A percentile compares a stretch with the other conserved stretches of the same genome.
These are phyloP conservation scores for Carposina sasakii DNA, from an alignment of 1,140 invertebrate genomes.

Conservation along the genomic window DNA sequence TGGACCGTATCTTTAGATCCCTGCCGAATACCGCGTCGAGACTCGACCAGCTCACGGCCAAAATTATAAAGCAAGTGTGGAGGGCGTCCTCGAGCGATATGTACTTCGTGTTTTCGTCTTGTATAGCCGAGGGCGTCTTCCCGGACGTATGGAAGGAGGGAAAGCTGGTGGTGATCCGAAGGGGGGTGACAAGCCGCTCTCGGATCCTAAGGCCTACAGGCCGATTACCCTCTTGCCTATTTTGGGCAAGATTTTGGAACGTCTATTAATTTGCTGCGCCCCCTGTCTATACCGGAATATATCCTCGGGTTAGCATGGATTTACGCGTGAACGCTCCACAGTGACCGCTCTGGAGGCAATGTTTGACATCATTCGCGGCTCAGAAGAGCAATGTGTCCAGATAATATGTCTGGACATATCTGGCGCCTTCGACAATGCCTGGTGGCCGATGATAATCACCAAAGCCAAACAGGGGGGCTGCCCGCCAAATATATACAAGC, in stretches of 20 bases:
- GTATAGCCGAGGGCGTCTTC: not conserved
- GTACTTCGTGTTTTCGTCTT: not conserved
- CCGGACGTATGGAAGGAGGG: not conserved
- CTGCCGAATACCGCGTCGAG: not conserved
- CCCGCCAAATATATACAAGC: constrained; percentile 26
- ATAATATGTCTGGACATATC: not conserved
- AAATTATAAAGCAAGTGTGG: not conserved
- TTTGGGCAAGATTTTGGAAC: not conserved
- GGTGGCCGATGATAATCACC: constrained; percentile 5
- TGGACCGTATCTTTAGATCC: not conserved
- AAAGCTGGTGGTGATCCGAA: not conserved
- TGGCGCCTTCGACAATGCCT: not conserved
- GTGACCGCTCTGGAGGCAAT: not conserved
- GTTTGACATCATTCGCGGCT: not conserved
- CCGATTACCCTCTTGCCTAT: not conserved
- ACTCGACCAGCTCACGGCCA: not conserved
- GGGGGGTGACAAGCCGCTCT: not conserved
- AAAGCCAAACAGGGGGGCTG: constrained; percentile 4
- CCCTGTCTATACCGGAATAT: not conserved
- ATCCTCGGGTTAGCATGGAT: not conserved
- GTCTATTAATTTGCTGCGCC: not conserved
- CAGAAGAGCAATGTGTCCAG: not conserved
- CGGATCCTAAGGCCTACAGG: not conserved
- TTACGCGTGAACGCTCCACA: not conserved
- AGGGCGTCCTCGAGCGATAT: not conserved